phyloP scores from a whole-genome alignment of 35 echinoderm and acorn worm species.

The Ophiothrix spiculata region DNA sequence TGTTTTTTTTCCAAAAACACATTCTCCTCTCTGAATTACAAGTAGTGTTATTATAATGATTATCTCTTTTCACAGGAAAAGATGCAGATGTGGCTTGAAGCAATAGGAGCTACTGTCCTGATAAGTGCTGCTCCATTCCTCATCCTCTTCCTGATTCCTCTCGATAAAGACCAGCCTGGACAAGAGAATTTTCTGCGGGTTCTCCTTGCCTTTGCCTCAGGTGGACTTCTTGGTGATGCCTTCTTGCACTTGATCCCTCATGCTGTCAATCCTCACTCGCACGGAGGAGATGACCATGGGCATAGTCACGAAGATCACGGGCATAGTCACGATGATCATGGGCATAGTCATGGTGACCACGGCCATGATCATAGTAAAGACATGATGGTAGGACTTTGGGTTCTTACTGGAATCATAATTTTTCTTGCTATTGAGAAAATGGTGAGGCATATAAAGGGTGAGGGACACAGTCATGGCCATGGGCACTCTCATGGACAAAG shows the following conservation, averaged over 20 bases:
- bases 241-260: constrained; percentile 94
- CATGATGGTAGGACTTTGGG: constrained; percentile 68
- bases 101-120: constrained; percentile 84
- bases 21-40: not conserved
- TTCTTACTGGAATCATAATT: constrained; percentile 70
- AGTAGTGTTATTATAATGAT: not conserved
- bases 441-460: constrained; percentile 78
- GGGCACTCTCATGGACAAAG: constrained; percentile 50
- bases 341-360: constrained; percentile 39
- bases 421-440: constrained; percentile 86
- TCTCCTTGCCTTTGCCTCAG: constrained; percentile 81
- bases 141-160: constrained; percentile 89
- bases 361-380: constrained; percentile 55
- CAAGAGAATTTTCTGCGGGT: constrained; percentile 77
- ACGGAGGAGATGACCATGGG: constrained; percentile 55
- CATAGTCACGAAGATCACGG: constrained; percentile 44
- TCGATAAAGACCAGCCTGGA: constrained; percentile 68
- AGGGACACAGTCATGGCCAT: constrained; percentile 21
- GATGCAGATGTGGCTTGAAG: constrained; percentile 74
- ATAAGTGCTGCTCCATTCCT: constrained; percentile 89
- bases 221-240: constrained; percentile 84
- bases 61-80: not conserved
- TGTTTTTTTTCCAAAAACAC: not conserved
- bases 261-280: constrained; percentile 67
- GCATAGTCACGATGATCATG: constrained; percentile 41